Evolutionary conservation across 2,888 invertebrate species (phyloP).

Genomic region (Caenorhabditis sinica): DNA sequence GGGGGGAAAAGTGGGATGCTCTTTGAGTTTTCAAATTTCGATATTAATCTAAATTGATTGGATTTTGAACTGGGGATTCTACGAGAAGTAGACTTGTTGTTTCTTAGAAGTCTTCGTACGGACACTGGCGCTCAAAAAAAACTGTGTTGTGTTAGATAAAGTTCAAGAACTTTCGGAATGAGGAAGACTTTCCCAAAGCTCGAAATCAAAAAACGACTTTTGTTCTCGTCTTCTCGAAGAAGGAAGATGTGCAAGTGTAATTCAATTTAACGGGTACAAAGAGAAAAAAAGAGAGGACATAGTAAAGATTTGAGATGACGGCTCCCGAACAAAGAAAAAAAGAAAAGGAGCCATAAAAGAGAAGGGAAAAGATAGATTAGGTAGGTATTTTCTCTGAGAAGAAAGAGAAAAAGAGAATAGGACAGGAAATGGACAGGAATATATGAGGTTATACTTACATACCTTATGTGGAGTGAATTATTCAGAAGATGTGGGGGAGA

Average conservation of each 20-base stretch:
- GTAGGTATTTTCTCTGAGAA: neutral
- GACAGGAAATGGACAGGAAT: slow-evolving; percentile 18
- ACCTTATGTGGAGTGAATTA: slow-evolving; percentile 37
- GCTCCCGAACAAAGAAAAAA: slow-evolving; percentile 7
- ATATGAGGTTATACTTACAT: slow-evolving; percentile 29
- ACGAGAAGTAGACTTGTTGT: too few relatives aligned
- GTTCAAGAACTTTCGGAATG: neutral
- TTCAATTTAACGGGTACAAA: slow-evolving; percentile 32
- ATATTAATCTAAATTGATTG: neutral
- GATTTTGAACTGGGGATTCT: neutral
- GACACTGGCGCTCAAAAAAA: too few relatives aligned
- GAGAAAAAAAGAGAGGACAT: slow-evolving; percentile 10
- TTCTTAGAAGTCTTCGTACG: too few relatives aligned
- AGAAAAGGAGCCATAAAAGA: slow-evolving; percentile 7
- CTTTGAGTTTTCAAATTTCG: slow-evolving; percentile 25
- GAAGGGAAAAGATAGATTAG: slow-evolving; percentile 22
- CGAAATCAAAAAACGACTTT: neutral
- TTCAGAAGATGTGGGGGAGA: slow-evolving; percentile 35
- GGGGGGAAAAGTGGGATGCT: slow-evolving; percentile 12
- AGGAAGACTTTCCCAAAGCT: neutral
- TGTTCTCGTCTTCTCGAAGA: neutral
- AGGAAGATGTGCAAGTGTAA: slow-evolving; percentile 29
- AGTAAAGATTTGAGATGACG: slow-evolving; percentile 10
- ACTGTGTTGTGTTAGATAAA: neutral
- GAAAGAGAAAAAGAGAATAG: slow-evolving; percentile 2